A percentile compares a stretch with the other conserved stretches of the same genome.
phyloP scores from a whole-genome alignment of 2,888 invertebrate genomes.

The Apamea crenata region DNA sequence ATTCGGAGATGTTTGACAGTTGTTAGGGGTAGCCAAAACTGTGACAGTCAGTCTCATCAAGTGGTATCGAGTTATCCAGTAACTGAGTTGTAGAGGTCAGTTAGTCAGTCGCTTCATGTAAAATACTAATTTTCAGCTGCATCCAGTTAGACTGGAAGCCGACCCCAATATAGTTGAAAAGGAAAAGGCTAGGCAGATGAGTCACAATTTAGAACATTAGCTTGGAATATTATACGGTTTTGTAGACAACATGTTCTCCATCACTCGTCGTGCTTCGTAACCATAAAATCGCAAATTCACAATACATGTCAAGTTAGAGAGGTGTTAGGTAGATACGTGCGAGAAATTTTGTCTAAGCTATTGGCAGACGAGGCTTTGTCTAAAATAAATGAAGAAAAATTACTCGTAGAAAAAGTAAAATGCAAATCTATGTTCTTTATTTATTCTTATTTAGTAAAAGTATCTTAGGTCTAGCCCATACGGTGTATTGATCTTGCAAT shows the following conservation, averaged over 20 bases:
- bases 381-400: slow-evolving; percentile 24
- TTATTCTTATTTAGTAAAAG: background rate
- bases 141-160: background rate
- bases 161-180: too few relatives aligned
- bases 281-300: slow-evolving; percentile 16
- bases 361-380: background rate
- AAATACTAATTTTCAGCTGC: background rate
- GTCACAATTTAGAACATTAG: background rate
- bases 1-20: too few relatives aligned
- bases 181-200: background rate
- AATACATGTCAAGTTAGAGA: slow-evolving; percentile 15
- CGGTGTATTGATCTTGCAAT: too few relatives aligned
- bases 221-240: background rate
- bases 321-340: background rate
- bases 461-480: background rate
- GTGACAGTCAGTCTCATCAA: too few relatives aligned
- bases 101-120: too few relatives aligned
- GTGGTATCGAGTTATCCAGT: too few relatives aligned
- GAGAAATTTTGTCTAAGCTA: slow-evolving; percentile 11
- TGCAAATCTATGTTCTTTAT: background rate
- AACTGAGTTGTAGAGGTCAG: too few relatives aligned
- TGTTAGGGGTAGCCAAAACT: too few relatives aligned
- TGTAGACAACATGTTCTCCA: background rate
- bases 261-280: slow-evolving; percentile 4
- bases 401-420: background rate